Evolutionary conservation across 2,113 vertebrate species (phyloP), one percentile per base, ranked within the genome.

Genomic region (Myiopsitta monachus): DNA sequence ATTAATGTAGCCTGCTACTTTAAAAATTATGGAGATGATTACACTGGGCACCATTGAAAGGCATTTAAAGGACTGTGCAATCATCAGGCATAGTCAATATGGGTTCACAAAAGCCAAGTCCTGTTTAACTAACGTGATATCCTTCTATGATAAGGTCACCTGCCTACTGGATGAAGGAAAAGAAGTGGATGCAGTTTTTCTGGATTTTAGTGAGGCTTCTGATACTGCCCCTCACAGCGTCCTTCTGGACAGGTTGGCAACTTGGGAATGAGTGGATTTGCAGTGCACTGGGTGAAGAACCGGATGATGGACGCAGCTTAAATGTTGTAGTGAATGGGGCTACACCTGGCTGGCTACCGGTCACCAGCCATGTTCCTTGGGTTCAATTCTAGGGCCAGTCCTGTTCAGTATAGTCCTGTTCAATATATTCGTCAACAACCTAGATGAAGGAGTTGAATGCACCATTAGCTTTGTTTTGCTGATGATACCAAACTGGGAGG

Each of bases 241-340:
- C 31, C 43, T 66, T 73, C 19, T 67, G 44, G 17, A n/a, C 7
- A 31, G 2, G 1, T 5, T 0, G 1, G 19, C 52, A 39, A 11
- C 33, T 74, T 8, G 30, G 6, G 38, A 14, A 41, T 13, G 36
- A 10, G 14, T 6, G 8, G 17, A 21, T 31, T 62, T 30, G 31
- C 9, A 30, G 24, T 28, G 17, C n/a, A 36, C 11, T n/a, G 51
- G 10, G 18, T 57, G 31, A 90, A 46, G 44, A 67, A 36, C 17
- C 46, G 28, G 14, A 17, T 61, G 39, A n/a, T 46, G 21, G 18
- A 24, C 39, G 21, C 30, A 57, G 39, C 9, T 74, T 18, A n/a
- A 27, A 41, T 6, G 31, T 44, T 44, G 39, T 15, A 74, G 22
- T 43, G 72, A 74, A 19, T 10, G 39, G 16, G 12, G 12, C 52